These are phyloP conservation scores for Blennius ocellaris DNA, from an alignment of 2,113 vertebrate genomes.

Conservation along the genomic window DNA sequence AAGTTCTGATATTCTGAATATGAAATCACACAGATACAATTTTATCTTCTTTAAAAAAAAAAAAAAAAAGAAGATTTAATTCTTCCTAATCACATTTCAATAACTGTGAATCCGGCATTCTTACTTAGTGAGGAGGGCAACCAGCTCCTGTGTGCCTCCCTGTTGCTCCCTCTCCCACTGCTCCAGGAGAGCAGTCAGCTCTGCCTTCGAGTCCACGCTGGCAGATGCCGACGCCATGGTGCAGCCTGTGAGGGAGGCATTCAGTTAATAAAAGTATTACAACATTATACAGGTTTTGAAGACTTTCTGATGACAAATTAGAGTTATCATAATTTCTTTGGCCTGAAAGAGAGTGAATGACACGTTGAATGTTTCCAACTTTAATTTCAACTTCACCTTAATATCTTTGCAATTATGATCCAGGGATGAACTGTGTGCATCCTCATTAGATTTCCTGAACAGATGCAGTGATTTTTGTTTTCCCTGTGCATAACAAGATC, in stretches of 20 bases:
- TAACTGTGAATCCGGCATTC: constrained; percentile 20
- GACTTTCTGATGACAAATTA: too few relatives aligned
- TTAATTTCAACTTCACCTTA: too few relatives aligned
- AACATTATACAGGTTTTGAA: too few relatives aligned
- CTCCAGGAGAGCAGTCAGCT: constrained; percentile 95
- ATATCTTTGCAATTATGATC: too few relatives aligned
- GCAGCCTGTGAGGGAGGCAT: constrained; percentile 71
- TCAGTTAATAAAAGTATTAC: neutral
- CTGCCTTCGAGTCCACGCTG: constrained; percentile 97
- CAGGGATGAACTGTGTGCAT: too few relatives aligned
- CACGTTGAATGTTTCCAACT: too few relatives aligned
- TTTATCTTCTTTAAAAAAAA: neutral
- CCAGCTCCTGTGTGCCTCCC: constrained; percentile 91
- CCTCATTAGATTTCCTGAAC: too few relatives aligned
- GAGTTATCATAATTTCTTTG: too few relatives aligned
- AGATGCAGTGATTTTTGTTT: too few relatives aligned
- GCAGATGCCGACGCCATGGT: constrained; percentile 88
- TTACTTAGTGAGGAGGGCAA: constrained; percentile 94
- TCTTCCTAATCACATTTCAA: neutral
- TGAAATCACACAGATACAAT: constrained; percentile 12
- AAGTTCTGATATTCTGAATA: constrained; percentile 93
- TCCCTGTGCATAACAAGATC: too few relatives aligned
- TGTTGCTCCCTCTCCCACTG: constrained; percentile 98
- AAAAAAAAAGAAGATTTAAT: neutral
- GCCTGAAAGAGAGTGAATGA: too few relatives aligned